These are phyloP conservation scores for Microctonus brassicae DNA, from an alignment of 2,888 invertebrate species.

Conservation along the genomic window DNA sequence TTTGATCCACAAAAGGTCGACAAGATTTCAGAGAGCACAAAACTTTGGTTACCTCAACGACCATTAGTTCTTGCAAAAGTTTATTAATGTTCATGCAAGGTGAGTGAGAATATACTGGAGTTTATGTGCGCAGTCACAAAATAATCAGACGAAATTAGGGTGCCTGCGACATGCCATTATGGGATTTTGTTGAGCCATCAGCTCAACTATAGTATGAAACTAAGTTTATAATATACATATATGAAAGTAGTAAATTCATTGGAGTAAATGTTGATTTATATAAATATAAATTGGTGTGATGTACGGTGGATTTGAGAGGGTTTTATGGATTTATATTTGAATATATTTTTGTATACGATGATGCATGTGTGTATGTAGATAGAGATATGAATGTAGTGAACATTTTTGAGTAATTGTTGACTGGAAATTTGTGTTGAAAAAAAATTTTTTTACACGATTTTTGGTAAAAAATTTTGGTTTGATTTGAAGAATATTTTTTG, in stretches of 20 bases:
- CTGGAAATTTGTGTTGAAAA: too few relatives aligned
- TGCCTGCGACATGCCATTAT: not conserved
- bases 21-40: not conserved
- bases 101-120: not conserved
- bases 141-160: constrained; percentile 4
- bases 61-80: constrained; percentile 3
- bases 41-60: not conserved
- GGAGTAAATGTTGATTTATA: too few relatives aligned
- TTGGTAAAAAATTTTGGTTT: too few relatives aligned
- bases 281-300: not conserved
- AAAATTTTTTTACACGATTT: too few relatives aligned
- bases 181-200: not conserved
- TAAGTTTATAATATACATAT: constrained; percentile 9
- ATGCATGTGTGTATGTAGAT: too few relatives aligned
- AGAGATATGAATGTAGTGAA: too few relatives aligned
- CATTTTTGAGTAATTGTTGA: too few relatives aligned
- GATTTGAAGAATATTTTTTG: too few relatives aligned
- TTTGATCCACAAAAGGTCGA: not conserved
- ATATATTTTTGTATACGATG: too few relatives aligned
- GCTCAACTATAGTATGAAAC: not conserved
- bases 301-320: not conserved
- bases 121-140: not conserved
- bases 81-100: not conserved
- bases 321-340: not conserved
- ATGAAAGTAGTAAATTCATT: too few relatives aligned